These are phyloP conservation scores for Plagiodera versicolora DNA, from an alignment of 2,888 invertebrate genomes.

Conservation along the genomic window DNA sequence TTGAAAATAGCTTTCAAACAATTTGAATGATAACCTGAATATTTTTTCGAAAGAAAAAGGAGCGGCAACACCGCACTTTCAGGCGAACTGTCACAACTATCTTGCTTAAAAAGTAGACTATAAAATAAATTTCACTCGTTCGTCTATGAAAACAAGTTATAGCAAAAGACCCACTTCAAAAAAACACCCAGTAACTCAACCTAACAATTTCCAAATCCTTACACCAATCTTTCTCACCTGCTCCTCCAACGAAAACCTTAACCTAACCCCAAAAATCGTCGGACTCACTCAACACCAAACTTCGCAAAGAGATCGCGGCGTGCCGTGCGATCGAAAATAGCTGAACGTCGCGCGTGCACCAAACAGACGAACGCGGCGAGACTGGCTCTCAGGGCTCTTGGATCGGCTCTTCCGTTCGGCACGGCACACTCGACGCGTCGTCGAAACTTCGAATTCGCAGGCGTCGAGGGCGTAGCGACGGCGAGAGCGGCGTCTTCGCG, in stretches of 20 bases:
- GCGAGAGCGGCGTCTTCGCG: background rate
- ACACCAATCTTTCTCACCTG: background rate
- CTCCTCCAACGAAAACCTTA: background rate
- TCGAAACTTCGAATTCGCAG: background rate
- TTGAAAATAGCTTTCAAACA: too few relatives aligned
- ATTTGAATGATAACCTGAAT: too few relatives aligned
- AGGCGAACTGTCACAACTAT: too few relatives aligned
- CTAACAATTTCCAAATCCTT: too few relatives aligned
- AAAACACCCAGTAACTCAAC: too few relatives aligned
- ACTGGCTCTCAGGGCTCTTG: too few relatives aligned
- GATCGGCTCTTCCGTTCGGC: background rate
- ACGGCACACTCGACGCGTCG: background rate
- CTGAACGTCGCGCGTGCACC: background rate
- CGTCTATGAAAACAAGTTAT: too few relatives aligned
- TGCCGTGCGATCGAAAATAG: background rate
- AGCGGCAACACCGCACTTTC: too few relatives aligned
- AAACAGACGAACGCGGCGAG: background rate
- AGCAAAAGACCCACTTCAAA: too few relatives aligned
- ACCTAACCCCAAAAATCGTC: background rate
- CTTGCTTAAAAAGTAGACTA: too few relatives aligned
- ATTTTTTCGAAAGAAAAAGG: too few relatives aligned
- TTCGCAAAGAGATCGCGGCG: background rate
- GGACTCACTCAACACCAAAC: background rate
- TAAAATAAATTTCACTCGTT: too few relatives aligned
- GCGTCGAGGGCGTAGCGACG: background rate